Conservation (phyloP, 2,888 invertebrate genomes). For the Creontiades dilutus region DNA sequence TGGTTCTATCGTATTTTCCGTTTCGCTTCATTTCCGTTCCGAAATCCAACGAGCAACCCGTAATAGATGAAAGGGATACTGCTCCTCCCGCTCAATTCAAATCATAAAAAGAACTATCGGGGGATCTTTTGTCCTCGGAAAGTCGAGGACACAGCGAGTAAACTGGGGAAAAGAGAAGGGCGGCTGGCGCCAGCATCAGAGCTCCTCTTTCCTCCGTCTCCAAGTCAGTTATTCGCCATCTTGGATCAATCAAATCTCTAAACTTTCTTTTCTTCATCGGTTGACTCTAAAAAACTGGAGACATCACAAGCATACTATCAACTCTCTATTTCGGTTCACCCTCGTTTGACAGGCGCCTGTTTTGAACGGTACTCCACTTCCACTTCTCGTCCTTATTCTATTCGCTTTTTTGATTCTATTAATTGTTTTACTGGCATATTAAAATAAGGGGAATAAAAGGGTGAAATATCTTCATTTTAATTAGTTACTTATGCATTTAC, state of each 20-base stretch:
- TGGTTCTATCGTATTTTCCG: no score
- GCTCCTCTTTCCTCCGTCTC: conserved; percentile 26
- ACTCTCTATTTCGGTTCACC: background rate
- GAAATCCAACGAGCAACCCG: no score
- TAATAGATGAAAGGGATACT: conserved; percentile 1
- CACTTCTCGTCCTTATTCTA: background rate
- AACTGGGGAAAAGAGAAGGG: conserved; percentile 40
- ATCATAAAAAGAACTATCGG: conserved; percentile 61
- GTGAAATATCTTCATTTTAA: no score
- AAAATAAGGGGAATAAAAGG: no score
- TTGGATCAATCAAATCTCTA: conserved; percentile 69
- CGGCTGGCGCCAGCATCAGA: conserved; percentile 64
- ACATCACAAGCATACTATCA: background rate
- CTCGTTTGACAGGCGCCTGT: conserved; percentile 26
- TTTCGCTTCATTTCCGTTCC: no score
- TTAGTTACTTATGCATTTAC: no score
- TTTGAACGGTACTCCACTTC: background rate
- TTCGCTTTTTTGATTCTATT: no score
- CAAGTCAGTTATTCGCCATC: conserved; percentile 56
- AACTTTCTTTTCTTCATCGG: conserved; percentile 53
- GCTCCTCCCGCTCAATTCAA: background rate
- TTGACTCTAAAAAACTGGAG: background rate
- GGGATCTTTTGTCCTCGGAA: background rate
- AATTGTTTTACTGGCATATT: no score
- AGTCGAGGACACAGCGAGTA: conserved; percentile 50